A percentile compares a stretch with the other conserved stretches of the same genome.
phyloP scores from a whole-genome alignment of 1,140 invertebrate species.

The Onthophagus taurus region DNA sequence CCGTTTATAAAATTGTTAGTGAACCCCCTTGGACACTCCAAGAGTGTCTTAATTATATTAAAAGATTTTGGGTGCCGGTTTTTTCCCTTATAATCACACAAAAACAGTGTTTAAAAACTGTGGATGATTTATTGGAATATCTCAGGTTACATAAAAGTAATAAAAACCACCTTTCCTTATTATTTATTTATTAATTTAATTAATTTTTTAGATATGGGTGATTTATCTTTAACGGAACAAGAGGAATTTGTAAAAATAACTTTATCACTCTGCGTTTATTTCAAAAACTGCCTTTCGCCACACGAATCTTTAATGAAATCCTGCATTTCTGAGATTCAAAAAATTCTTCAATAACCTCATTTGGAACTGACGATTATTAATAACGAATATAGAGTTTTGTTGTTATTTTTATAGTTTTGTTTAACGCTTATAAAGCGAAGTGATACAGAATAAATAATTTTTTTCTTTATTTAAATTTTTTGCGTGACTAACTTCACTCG shows the following conservation, averaged over 20 bases:
- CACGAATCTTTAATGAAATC: neutral
- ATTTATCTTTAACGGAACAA: conserved; percentile 2
- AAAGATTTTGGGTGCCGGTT: conserved; percentile 9
- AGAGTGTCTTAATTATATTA: conserved; percentile 8
- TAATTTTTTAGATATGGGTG: neutral
- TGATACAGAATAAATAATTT: too few species aligned
- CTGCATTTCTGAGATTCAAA: conserved; percentile 4
- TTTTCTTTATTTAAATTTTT: too few species aligned
- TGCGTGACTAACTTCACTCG: too few species aligned
- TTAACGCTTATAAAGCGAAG: too few species aligned
- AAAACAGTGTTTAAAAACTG: conserved; percentile 8
- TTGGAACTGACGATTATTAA: too few species aligned
- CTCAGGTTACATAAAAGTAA: neutral
- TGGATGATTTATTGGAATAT: conserved; percentile 3
- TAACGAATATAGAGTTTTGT: too few species aligned
- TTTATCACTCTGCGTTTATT: conserved; percentile 5
- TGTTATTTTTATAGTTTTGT: too few species aligned
- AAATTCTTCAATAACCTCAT: conserved; percentile 2
- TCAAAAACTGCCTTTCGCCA: conserved; percentile 7
- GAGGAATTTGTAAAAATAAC: conserved; percentile 4
- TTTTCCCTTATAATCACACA: conserved; percentile 7
- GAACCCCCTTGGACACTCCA: conserved; percentile 4
- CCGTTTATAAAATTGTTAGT: neutral
- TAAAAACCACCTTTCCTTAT: too few species aligned
- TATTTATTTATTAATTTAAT: neutral